A percentile compares a stretch with the other conserved stretches of the same genome.
These are phyloP conservation scores for Harlomillsia oculata DNA, from an alignment of 1,140 invertebrate genomes.

Conservation along the genomic window DNA sequence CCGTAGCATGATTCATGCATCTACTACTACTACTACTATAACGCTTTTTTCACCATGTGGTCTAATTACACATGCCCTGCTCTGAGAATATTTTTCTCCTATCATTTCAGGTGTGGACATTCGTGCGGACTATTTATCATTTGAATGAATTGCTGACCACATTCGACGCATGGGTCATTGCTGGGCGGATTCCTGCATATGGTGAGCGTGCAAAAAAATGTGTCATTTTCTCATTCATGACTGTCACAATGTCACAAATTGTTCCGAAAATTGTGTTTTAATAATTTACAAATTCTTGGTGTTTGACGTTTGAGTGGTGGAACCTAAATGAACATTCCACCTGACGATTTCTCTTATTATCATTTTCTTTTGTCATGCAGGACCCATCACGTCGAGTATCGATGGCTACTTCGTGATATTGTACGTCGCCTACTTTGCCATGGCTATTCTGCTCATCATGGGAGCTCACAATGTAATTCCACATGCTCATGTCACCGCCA, in stretches of 20 bases:
- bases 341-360: too few species aligned
- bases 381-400: constrained; percentile 20
- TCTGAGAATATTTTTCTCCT: constrained; percentile 3
- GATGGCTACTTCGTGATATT: constrained; percentile 24
- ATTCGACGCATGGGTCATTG: constrained; percentile 25
- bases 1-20: too few species aligned
- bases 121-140: constrained; percentile 28
- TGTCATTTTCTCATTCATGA: too few species aligned
- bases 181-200: constrained; percentile 24
- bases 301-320: background rate
- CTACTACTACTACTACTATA: too few species aligned
- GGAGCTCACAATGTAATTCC: constrained; percentile 24
- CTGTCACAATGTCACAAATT: too few species aligned
- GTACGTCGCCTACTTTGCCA: constrained; percentile 25
- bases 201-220: constrained; percentile 17
- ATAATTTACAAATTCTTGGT: background rate
- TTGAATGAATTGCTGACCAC: constrained; percentile 29
- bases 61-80: background rate
- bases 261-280: background rate
- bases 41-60: background rate
- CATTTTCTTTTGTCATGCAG: constrained; percentile 8
- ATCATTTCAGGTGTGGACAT: constrained; percentile 28
- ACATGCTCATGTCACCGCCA: too few species aligned
- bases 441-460: constrained; percentile 21
- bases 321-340: background rate